phyloP scores from a whole-genome alignment of 2,797 vertebrate genomes.

The Pangasius sanitwongsei region DNA sequence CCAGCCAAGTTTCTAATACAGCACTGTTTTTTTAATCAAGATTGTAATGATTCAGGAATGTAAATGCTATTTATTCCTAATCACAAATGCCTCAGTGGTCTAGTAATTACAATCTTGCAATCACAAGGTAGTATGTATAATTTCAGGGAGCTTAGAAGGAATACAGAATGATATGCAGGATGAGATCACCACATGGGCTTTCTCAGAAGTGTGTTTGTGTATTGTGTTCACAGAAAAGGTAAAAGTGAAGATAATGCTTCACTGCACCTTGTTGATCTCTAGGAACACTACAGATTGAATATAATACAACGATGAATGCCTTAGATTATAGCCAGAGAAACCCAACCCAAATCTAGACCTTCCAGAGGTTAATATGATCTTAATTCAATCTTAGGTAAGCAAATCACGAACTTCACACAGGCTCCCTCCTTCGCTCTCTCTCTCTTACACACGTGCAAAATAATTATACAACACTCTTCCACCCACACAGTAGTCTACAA shows the following conservation, averaged over 20 bases:
- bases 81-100: not conserved
- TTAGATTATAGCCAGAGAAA: not conserved
- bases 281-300: not conserved
- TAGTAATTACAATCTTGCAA: slow-evolving; percentile 19
- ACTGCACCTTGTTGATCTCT: not conserved
- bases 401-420: not conserved
- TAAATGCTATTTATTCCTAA: not conserved
- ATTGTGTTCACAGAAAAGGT: not conserved
- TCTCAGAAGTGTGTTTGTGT: not conserved
- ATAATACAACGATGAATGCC: not conserved
- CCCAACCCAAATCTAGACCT: not conserved
- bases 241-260: not conserved
- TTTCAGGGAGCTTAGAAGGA: not conserved
- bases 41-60: not conserved
- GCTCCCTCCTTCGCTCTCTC: not conserved
- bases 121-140: slow-evolving; percentile 22
- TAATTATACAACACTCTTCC: slow-evolving; percentile 43
- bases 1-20: not conserved
- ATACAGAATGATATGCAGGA: slow-evolving; percentile 1
- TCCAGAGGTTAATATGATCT: not conserved
- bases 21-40: not conserved
- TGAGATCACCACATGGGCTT: not conserved
- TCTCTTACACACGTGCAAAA: not conserved
- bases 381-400: not conserved
- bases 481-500: slow-evolving; percentile 57